These are phyloP conservation scores for Argyrosomus regius DNA, from an alignment of 2,797 vertebrate genomes.

Conservation along the genomic window DNA sequence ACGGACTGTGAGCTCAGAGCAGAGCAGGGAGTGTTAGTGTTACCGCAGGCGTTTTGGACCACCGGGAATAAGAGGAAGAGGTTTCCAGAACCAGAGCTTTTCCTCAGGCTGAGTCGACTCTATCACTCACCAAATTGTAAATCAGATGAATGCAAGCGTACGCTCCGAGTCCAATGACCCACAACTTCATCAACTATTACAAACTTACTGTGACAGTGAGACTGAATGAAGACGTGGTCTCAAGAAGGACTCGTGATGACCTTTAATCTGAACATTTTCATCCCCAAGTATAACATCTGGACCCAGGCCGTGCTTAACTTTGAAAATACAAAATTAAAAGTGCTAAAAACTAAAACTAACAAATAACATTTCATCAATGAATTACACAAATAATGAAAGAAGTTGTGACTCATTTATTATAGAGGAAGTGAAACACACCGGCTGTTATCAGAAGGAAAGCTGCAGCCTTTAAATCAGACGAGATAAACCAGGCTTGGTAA, in stretches of 20 bases:
- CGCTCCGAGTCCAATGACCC: neutral
- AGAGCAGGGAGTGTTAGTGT: no score
- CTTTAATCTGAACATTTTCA: neutral
- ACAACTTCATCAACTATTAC: neutral
- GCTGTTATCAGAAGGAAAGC: neutral
- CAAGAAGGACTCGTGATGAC: neutral
- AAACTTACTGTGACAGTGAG: no score
- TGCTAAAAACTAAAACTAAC: no score
- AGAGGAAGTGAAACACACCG: neutral
- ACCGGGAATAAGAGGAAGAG: no score
- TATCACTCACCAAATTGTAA: neutral
- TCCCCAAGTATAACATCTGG: neutral
- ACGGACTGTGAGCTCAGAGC: no score
- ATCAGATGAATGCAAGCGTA: neutral
- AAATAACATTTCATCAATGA: no score
- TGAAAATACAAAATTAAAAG: no score
- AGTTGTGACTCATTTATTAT: neutral
- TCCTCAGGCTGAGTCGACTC: neutral
- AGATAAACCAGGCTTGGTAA: neutral
- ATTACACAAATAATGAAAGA: neutral
- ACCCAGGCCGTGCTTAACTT: no score
- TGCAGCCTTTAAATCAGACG: neutral
- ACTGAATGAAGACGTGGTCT: neutral
- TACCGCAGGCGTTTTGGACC: no score
- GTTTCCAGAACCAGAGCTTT: neutral